Conservation (phyloP, 2,113 vertebrate genomes). For the Astatotilapia flaviijosephi region DNA sequence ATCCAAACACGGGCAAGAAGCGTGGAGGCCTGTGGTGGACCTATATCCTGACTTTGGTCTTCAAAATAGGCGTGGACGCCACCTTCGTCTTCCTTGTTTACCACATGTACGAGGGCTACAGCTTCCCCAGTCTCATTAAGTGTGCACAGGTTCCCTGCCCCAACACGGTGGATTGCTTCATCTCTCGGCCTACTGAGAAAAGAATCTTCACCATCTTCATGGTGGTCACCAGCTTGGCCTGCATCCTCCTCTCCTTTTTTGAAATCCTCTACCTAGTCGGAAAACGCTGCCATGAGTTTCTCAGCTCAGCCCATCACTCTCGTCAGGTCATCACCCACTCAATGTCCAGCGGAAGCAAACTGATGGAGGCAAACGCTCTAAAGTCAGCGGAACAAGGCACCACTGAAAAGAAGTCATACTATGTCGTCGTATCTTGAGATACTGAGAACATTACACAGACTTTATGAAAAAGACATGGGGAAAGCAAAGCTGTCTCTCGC, state of each 20-base stretch:
- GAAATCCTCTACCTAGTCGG: conserved; percentile 84
- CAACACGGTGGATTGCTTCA: conserved; percentile 91
- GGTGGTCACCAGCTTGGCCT: conserved; percentile 80
- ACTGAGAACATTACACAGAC: neutral
- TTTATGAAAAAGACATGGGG: neutral
- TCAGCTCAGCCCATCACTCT: neutral
- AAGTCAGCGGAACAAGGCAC: neutral
- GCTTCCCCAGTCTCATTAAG: conserved; percentile 82
- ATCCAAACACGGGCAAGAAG: conserved; percentile 84
- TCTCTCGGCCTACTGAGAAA: conserved; percentile 90
- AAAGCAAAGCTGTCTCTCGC: neutral
- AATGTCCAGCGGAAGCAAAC: conserved; percentile 14
- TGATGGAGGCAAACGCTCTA: conserved; percentile 25
- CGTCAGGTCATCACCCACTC: conserved; percentile 9
- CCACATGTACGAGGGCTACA: conserved; percentile 80
- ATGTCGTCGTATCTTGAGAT: neutral
- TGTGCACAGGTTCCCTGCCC: conserved; percentile 82
- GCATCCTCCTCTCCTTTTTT: conserved; percentile 79
- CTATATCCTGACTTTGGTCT: conserved; percentile 83
- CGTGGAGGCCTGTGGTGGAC: conserved; percentile 95
- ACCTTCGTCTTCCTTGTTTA: conserved; percentile 84
- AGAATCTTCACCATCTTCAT: conserved; percentile 95
- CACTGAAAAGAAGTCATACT: conserved; percentile 31
- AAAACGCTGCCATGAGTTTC: conserved; percentile 75
- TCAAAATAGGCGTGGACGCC: conserved; percentile 81